These are phyloP conservation scores for Cepaea nemoralis DNA, from an alignment of 1,140 invertebrate genomes.

Conservation along the genomic window DNA sequence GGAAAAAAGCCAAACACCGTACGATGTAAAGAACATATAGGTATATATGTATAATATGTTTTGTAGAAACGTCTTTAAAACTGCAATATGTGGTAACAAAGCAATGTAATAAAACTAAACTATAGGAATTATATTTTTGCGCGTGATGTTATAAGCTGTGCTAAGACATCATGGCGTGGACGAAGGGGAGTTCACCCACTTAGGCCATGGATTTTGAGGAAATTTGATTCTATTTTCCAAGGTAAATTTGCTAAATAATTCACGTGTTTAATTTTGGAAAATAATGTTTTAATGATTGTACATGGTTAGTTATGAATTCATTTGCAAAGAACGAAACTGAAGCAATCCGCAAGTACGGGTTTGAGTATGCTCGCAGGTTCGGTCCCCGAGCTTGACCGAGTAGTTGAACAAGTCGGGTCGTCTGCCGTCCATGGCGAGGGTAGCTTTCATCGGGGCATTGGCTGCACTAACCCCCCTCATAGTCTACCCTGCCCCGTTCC, in stretches of 20 bases:
- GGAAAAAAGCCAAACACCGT: neutral
- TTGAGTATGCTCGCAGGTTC: neutral
- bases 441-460: neutral
- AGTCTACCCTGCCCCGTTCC: too few relatives aligned
- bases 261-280: neutral
- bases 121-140: constrained; percentile 30
- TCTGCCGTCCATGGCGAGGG: constrained; percentile 26
- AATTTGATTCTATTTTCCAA: constrained; percentile 16
- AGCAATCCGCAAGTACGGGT: neutral
- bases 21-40: too few relatives aligned
- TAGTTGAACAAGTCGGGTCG: constrained; percentile 15
- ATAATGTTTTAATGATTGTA: neutral
- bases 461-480: too few relatives aligned
- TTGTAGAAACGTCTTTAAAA: too few relatives aligned
- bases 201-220: constrained; percentile 36
- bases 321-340: neutral
- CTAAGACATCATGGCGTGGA: constrained; percentile 43
- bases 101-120: neutral
- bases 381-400: constrained; percentile 36
- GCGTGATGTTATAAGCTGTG: neutral
- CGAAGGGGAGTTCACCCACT: constrained; percentile 43
- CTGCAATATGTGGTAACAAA: neutral
- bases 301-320: neutral
- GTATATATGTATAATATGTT: too few relatives aligned
- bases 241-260: constrained; percentile 15